These are phyloP conservation scores for Microtus oregoni DNA, from an alignment of 2,113 vertebrate species.

Conservation along the genomic window DNA sequence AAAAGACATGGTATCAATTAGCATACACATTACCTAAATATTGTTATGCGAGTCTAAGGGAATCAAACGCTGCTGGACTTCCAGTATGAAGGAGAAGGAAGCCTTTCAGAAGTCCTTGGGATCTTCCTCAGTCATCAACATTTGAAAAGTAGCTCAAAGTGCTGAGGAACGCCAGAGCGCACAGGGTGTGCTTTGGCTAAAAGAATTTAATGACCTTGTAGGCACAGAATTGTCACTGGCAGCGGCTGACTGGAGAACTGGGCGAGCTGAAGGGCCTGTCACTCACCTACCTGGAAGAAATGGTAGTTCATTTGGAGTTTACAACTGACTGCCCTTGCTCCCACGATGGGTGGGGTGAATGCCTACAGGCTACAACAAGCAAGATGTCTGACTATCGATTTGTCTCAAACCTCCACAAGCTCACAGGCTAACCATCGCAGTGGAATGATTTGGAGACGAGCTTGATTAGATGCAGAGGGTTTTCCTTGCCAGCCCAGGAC, in stretches of 20 bases:
- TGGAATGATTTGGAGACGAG: background rate
- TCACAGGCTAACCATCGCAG: background rate
- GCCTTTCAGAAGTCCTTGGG: conserved; percentile 36
- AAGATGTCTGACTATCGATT: background rate
- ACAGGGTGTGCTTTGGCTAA: background rate
- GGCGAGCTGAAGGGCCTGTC: background rate
- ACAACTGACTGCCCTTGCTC: background rate
- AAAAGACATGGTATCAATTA: conserved; percentile 68
- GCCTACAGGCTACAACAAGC: background rate
- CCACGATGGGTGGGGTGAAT: background rate
- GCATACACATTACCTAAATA: conserved; percentile 64
- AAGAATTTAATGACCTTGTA: background rate
- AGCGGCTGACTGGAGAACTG: background rate
- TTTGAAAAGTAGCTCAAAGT: conserved; percentile 55
- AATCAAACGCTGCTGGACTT: conserved; percentile 65
- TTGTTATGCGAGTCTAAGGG: conserved; percentile 33
- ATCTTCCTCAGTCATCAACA: conserved; percentile 56
- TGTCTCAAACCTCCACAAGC: background rate
- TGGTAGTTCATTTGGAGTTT: background rate
- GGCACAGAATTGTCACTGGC: background rate
- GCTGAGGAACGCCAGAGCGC: background rate
- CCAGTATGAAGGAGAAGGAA: conserved; percentile 38
- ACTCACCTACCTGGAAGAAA: conserved; percentile 10
- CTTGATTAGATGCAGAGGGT: background rate
- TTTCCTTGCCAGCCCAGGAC: background rate